Base-by-base conservation (phyloP, 2,888 invertebrate genomes). In the Lasioglossum oenotherae region DNA sequence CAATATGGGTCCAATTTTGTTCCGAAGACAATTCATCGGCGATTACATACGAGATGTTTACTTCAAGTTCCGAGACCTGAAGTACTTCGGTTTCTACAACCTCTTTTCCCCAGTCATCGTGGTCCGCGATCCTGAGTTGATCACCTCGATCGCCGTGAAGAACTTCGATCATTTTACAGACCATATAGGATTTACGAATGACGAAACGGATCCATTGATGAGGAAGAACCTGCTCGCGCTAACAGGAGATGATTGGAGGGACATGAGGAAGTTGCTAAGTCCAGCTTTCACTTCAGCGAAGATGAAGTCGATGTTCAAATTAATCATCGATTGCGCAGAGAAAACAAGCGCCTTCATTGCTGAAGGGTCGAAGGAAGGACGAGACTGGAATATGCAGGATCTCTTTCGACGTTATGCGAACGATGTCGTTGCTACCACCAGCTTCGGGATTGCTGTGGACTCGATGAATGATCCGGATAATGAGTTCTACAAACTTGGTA, bases 241-340 rank as follows among this genome's bases (percentile, higher is more conserved):
- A 0, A 81, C 78, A 0, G 96, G 96, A 27, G 95, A 96, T 0
- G 94, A 89, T 92, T 96, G 96, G 96, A 94, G 95, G 0, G 95
- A 96, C 4, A 96, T 96, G 95, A 93, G 96, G 35, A 94, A 94
- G 0, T 95, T 96, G 0, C 89, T 96, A 23, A 96, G 96, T 60
- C 96, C 96, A 0, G 96, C 96, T 0, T 96, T 96, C 92, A 96
- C 96, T 0, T 94, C 96, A 10, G 96, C 96, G 76, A 96, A 96
- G 92, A 96, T 96, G 96, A 95, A 95, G 73, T 91, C 93, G 10
- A 96, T 96, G 96, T 94, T 96, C 91, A 95, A 44, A 12, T 44
- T 44, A 12, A 44, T 44, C 44, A 0, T 3, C 44, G 44, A 44
- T 0, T 44, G 44, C 76, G 94, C 94, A 4, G 87, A 85, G 46